phyloP scores from a whole-genome alignment of 2,888 invertebrate genomes.

The Euzetes globulus region DNA sequence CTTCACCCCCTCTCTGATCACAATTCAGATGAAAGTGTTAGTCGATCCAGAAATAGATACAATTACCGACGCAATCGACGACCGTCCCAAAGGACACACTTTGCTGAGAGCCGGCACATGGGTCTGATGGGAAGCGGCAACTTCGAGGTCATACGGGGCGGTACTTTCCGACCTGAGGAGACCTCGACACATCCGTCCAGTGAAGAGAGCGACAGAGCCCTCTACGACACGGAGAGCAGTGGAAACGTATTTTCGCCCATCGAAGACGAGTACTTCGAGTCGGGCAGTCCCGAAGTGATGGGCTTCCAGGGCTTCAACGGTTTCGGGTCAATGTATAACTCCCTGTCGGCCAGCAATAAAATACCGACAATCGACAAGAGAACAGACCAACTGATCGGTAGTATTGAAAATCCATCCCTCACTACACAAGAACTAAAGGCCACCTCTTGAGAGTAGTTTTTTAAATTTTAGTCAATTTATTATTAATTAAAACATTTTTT shows the following conservation, averaged over 20 bases:
- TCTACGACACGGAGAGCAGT: not conserved
- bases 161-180: conserved; percentile 32
- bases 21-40: not conserved
- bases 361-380: conserved; percentile 13
- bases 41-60: not conserved
- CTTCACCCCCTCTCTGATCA: not conserved
- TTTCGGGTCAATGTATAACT: conserved; percentile 35
- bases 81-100: not conserved
- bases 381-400: conserved; percentile 16
- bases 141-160: conserved; percentile 37
- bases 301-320: conserved; percentile 38
- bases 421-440: conserved; percentile 32
- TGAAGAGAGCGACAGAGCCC: not conserved
- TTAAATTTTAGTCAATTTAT: conserved; percentile 22
- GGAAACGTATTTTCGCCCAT: conserved; percentile 26
- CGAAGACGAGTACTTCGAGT: conserved; percentile 34
- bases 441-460: conserved; percentile 25
- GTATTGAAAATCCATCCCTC: conserved; percentile 31
- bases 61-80: conserved; percentile 26
- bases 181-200: not conserved
- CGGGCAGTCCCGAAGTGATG: conserved; percentile 34
- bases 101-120: conserved; percentile 8
- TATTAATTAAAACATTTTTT: not conserved
- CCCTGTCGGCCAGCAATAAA: conserved; percentile 33
- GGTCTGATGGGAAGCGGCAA: conserved; percentile 37